Evolutionary conservation across 2,888 invertebrate species (phyloP).

Genomic region (Kuschelorhynchus macadamiae): DNA sequence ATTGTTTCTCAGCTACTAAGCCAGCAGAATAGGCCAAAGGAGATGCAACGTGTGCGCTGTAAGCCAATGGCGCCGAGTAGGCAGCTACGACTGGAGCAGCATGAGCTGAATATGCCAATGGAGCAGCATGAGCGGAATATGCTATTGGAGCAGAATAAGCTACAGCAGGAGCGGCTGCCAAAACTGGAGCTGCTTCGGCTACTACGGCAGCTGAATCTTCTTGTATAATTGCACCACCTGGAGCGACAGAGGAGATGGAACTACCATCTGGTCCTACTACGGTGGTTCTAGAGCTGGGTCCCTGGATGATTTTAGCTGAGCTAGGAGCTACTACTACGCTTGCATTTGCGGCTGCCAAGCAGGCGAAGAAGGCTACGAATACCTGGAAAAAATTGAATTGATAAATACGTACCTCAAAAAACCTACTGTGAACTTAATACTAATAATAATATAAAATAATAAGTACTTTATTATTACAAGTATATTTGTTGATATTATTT

Average conservation of each 20-base stretch:
- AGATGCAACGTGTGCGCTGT: conserved; percentile 43
- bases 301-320: conserved; percentile 53
- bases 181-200: too few species aligned
- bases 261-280: conserved; percentile 57
- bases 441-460: background rate
- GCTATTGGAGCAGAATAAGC: conserved; percentile 56
- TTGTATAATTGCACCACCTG: conserved; percentile 49
- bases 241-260: conserved; percentile 55
- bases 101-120: conserved; percentile 42
- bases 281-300: conserved; percentile 56
- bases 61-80: conserved; percentile 35
- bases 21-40: conserved; percentile 47
- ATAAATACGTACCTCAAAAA: too few species aligned
- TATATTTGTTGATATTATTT: too few species aligned
- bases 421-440: too few species aligned
- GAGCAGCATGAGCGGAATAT: conserved; percentile 41
- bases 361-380: conserved; percentile 56
- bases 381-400: too few species aligned
- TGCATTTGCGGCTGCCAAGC: conserved; percentile 57
- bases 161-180: conserved; percentile 58
- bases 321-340: conserved; percentile 45
- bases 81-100: conserved; percentile 27
- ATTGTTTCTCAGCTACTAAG: conserved; percentile 45
- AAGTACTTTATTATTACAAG: too few species aligned
- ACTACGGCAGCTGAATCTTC: conserved; percentile 48